Percentiles rank a stretch among this genome's conserved stretches.
phyloP scores from a whole-genome alignment of 2,888 invertebrate genomes.

The Rhagonycha lutea region DNA sequence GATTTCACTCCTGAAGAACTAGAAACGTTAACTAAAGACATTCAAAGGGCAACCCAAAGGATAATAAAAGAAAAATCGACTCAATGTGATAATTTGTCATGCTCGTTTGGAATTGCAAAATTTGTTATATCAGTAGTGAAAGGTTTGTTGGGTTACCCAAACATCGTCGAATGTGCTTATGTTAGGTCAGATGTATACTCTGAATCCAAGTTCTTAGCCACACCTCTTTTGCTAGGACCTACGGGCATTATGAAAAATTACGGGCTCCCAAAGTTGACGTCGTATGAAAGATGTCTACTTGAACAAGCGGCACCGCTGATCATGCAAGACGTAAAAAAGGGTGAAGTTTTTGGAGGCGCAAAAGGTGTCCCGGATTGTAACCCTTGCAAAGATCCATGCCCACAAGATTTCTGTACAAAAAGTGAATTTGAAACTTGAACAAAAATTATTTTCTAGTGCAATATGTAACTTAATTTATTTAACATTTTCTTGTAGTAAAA shows the following conservation, averaged over 20 bases:
- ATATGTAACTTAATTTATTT: no score
- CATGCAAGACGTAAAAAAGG: slow-evolving; percentile 45
- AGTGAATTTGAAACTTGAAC: neutral
- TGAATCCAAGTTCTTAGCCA: slow-evolving; percentile 47
- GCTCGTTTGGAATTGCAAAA: slow-evolving; percentile 66
- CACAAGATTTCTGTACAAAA: slow-evolving; percentile 31
- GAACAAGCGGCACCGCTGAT: slow-evolving; percentile 46
- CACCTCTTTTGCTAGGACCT: slow-evolving; percentile 49
- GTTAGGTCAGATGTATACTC: slow-evolving; percentile 47
- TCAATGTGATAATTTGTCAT: slow-evolving; percentile 63
- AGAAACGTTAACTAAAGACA: slow-evolving; percentile 46
- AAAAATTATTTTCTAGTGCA: neutral
- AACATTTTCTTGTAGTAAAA: no score
- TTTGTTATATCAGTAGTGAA: slow-evolving; percentile 64
- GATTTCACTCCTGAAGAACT: slow-evolving; percentile 48
- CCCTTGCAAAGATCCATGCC: slow-evolving; percentile 44
- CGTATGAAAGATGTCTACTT: slow-evolving; percentile 50
- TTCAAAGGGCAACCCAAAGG: slow-evolving; percentile 67
- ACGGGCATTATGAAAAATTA: slow-evolving; percentile 48
- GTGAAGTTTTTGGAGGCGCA: slow-evolving; percentile 44
- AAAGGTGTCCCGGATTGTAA: slow-evolving; percentile 44
- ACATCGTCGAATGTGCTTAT: slow-evolving; percentile 49
- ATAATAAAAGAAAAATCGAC: slow-evolving; percentile 64
- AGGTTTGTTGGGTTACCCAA: slow-evolving; percentile 50
- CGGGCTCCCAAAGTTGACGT: slow-evolving; percentile 46